Evolutionary conservation across 2,113 vertebrate genomes (phyloP).

Genomic region (Caranx melampygus): DNA sequence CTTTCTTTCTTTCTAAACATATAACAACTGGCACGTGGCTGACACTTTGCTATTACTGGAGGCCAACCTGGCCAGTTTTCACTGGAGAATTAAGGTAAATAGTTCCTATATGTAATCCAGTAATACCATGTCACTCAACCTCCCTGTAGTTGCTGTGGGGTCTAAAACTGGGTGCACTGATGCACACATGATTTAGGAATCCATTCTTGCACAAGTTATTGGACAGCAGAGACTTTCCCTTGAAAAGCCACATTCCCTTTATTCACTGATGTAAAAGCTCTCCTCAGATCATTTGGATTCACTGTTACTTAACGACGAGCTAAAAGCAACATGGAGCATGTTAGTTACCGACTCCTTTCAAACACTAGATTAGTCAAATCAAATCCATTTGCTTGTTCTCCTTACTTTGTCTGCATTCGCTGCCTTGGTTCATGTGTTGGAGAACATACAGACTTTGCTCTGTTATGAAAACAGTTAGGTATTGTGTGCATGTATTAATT

Average conservation of each 20-base stretch:
- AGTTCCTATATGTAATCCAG: background rate
- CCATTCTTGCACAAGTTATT: background rate
- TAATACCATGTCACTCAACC: background rate
- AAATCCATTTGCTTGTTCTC: background rate
- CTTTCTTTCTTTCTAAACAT: background rate
- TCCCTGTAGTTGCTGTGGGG: background rate
- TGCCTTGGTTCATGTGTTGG: background rate
- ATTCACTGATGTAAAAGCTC: background rate
- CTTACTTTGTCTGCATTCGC: background rate
- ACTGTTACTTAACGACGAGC: constrained; percentile 39
- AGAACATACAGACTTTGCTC: background rate
- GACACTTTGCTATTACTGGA: background rate
- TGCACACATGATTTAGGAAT: background rate
- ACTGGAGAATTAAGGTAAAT: background rate
- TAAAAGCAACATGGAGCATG: constrained; percentile 6
- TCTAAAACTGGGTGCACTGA: background rate
- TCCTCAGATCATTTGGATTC: background rate
- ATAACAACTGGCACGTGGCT: background rate
- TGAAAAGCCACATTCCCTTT: background rate
- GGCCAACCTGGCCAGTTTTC: background rate
- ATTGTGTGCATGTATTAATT: constrained; percentile 55
- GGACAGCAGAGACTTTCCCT: background rate
- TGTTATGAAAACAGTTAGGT: background rate
- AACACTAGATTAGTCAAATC: background rate
- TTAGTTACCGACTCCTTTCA: constrained; percentile 24